Evolutionary conservation across 2,888 invertebrate species (phyloP).

Genomic region (Rutpela maculata): DNA sequence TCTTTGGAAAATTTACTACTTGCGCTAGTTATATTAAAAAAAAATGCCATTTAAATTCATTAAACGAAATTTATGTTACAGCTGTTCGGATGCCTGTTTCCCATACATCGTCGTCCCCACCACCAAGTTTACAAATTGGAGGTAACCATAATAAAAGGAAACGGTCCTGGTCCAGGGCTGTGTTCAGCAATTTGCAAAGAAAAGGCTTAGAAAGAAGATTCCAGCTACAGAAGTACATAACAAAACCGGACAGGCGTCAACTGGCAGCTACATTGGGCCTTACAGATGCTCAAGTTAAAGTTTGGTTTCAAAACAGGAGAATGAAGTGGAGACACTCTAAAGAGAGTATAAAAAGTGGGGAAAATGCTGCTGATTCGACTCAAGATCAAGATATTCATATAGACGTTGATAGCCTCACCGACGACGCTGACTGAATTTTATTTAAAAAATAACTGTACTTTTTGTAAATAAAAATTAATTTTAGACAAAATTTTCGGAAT

Average conservation of each 20-base stretch:
- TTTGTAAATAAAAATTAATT: constrained; percentile 18
- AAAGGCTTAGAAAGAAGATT: constrained; percentile 95
- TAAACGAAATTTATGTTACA: constrained; percentile 56
- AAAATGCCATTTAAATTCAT: not conserved
- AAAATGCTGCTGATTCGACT: constrained; percentile 68
- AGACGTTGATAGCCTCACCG: constrained; percentile 71
- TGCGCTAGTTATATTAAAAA: too few relatives aligned
- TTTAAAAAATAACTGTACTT: constrained; percentile 22
- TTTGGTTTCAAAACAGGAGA: constrained; percentile 90
- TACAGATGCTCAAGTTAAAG: constrained; percentile 92
- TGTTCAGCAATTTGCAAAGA: constrained; percentile 95
- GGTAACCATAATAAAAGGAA: constrained; percentile 80
- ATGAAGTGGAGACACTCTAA: constrained; percentile 74
- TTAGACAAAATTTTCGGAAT: not conserved
- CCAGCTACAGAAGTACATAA: constrained; percentile 96
- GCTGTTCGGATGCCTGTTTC: constrained; percentile 66
- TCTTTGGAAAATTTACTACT: too few relatives aligned
- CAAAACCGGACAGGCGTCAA: constrained; percentile 94
- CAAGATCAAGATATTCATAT: constrained; percentile 71
- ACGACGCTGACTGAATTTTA: constrained; percentile 60
- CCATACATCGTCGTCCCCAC: constrained; percentile 59
- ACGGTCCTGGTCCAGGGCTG: constrained; percentile 95
- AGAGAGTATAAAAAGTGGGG: constrained; percentile 66
- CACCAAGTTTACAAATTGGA: constrained; percentile 56
- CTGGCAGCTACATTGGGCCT: constrained; percentile 93